Evolutionary conservation across 1,140 invertebrate genomes (phyloP).

Genomic region (Brachionus asplanchnoidis): DNA sequence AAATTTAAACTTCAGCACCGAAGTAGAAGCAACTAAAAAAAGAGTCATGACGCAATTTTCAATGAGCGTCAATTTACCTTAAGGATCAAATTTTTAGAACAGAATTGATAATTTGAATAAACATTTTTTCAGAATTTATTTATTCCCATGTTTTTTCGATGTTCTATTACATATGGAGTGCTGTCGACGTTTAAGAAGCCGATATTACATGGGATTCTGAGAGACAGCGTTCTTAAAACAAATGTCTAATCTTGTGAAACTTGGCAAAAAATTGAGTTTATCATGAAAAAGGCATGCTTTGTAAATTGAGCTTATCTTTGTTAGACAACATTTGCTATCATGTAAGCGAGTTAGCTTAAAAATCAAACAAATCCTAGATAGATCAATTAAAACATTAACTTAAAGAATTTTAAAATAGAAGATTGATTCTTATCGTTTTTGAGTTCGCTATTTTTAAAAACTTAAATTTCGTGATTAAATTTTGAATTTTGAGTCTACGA

Average conservation of each 20-base stretch:
- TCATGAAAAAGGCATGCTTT: not conserved
- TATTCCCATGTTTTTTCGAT: not conserved
- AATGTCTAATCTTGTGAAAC: not conserved
- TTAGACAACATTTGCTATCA: not conserved
- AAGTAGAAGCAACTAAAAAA: too few relatives aligned
- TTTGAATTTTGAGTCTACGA: not conserved
- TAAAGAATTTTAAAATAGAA: not conserved
- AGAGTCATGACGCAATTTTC: not conserved
- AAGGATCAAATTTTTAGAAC: not conserved
- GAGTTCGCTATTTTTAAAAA: not conserved
- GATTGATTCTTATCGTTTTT: not conserved
- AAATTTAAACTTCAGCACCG: too few relatives aligned
- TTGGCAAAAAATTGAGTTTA: not conserved
- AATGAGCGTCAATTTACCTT: not conserved
- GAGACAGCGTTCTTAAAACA: not conserved
- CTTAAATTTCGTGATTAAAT: not conserved
- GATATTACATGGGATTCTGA: not conserved
- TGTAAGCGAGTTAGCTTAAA: not conserved
- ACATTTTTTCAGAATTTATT: not conserved
- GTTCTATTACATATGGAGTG: not conserved
- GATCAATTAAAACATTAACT: not conserved
- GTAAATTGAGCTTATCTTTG: not conserved
- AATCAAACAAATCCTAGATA: not conserved
- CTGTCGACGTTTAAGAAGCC: not conserved
- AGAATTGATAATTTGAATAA: not conserved